Base-by-base conservation (phyloP, 2,888 invertebrate species). In the Alloplasta piceator region DNA sequence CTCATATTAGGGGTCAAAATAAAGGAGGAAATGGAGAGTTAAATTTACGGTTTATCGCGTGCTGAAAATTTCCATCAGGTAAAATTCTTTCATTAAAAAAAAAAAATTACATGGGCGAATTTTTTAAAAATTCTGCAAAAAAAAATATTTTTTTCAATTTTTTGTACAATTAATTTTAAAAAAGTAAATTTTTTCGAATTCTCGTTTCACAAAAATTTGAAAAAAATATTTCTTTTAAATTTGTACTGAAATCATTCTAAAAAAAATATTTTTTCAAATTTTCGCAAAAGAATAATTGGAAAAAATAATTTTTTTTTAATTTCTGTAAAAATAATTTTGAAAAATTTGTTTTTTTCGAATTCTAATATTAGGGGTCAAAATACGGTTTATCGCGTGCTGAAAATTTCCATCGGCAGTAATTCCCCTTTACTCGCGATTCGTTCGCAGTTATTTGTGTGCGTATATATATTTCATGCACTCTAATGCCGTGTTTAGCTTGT, bases 11-110 rank as follows among this genome's bases (percentile, higher is more conserved):
- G 1, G 6, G 43, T 43, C 10, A 43, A 43, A 43, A 10, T 9
- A 43, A 10, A 43, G 43, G 10, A 2, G 56, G 36, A 7, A 14
- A 9, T 26, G n/a, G 26, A 7, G 56, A 36, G 36, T 26, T 5
- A 56, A 56, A 43, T 10, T 56, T 56, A 26, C 56, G 43, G 43
- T 43, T 43, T 43, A 43, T 43, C 43, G 43, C 43, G 43, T 43
- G 43, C 43, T 43, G 6, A 43, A 43, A 43, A 36, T 36, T 56
- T 56, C 7, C 56, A 56, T 7, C 56, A 26, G 26, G 36, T 56
- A 36, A 56, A 56, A n/a, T n/a, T n/a, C n/a, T n/a, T n/a, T n/a
- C n/a, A n/a, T n/a, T n/a, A n/a, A n/a, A n/a, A n/a, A n/a, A n/a
- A n/a, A n/a, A n/a, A n/a, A n/a, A n/a, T n/a, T n/a, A n/a, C n/a